Conservation (phyloP, 2,113 vertebrate genomes). For the Empidonax traillii region DNA sequence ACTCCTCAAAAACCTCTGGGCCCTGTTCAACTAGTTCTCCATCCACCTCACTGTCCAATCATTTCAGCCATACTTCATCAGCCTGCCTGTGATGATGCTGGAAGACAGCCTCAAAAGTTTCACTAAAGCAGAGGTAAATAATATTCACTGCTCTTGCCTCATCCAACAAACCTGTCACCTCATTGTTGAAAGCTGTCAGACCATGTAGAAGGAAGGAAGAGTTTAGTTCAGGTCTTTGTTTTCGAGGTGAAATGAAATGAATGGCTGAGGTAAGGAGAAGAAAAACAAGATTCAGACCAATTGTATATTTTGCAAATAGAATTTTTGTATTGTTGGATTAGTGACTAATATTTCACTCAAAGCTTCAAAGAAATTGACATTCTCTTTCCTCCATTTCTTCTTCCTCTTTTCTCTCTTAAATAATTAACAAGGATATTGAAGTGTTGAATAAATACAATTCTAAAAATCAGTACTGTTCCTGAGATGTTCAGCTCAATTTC, state of each 20-base stretch:
- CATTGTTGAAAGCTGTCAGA: not conserved
- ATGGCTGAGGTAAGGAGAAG: not conserved
- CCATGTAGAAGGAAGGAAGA: not conserved
- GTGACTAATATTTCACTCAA: not conserved
- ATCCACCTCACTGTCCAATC: not conserved
- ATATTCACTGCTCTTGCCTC: not conserved
- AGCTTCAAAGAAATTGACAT: not conserved
- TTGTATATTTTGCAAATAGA: not conserved
- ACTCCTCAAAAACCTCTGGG: not conserved
- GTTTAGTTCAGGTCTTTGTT: not conserved
- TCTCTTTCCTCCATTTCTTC: not conserved
- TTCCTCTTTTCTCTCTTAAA: not conserved
- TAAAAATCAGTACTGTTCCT: not conserved
- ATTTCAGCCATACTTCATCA: not conserved
- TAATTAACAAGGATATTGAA: not conserved
- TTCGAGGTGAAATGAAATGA: not conserved
- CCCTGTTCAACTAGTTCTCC: not conserved
- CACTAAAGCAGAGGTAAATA: not conserved
- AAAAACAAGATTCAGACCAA: not conserved
- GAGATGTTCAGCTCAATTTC: not conserved
- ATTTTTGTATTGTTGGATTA: not conserved
- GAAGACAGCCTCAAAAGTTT: not conserved
- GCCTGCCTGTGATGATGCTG: not conserved
- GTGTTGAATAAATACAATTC: not conserved
- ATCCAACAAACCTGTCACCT: not conserved